A percentile compares a stretch with the other conserved stretches of the same genome.
Evolutionary conservation across 2,888 invertebrate genomes (phyloP).

Genomic region (Didymodactylos carnosus): DNA sequence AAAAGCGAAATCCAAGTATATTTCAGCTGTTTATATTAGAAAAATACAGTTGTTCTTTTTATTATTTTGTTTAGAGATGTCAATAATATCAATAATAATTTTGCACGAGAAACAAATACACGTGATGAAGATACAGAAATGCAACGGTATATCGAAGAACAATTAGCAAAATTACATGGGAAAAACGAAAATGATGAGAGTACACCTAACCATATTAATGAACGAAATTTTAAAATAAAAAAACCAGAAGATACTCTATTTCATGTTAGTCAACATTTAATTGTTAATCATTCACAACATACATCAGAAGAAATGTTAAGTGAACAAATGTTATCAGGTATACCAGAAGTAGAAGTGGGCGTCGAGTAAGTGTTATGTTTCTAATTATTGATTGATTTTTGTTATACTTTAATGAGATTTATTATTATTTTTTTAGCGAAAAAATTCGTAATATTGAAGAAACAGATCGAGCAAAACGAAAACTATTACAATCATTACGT

Average conservation of each 20-base stretch:
- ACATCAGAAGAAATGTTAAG: slow-evolving; percentile 95
- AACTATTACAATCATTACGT: not conserved
- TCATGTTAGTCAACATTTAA: slow-evolving; percentile 66
- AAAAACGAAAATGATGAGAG: not conserved
- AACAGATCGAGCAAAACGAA: slow-evolving; percentile 85
- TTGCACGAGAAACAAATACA: slow-evolving; percentile 90
- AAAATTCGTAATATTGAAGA: slow-evolving; percentile 97
- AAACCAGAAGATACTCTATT: slow-evolving; percentile 35
- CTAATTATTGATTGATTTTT: slow-evolving; percentile 29
- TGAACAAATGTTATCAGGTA: slow-evolving; percentile 97
- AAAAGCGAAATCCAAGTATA: not conserved
- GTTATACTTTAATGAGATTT: not conserved
- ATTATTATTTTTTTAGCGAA: slow-evolving; percentile 41
- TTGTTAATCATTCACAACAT: slow-evolving; percentile 53
- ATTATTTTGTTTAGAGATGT: slow-evolving; percentile 8
- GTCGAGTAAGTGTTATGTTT: slow-evolving; percentile 45
- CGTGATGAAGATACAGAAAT: slow-evolving; percentile 96
- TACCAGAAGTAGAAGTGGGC: slow-evolving; percentile 97
- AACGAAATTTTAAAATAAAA: slow-evolving; percentile 17
- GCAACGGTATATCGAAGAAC: slow-evolving; percentile 59
- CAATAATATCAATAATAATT: slow-evolving; percentile 63
- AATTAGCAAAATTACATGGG: slow-evolving; percentile 42
- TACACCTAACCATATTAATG: not conserved
- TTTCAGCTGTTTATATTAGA: too few relatives aligned
- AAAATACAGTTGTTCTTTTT: too few relatives aligned